phyloP scores from a whole-genome alignment of 2,113 vertebrate genomes.

The Furnarius figulus region DNA sequence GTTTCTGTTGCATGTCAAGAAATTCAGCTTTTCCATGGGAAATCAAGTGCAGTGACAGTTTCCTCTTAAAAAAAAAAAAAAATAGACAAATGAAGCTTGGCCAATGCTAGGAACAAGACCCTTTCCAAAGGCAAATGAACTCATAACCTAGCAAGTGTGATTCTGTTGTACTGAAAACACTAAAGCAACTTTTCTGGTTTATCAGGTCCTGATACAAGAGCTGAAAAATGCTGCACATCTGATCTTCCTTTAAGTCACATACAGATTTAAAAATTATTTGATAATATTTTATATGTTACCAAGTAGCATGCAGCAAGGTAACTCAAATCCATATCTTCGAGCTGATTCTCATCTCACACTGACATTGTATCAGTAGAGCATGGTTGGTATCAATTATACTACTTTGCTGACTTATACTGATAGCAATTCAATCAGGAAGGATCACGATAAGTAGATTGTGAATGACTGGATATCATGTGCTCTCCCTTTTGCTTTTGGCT shows the following conservation, averaged over 20 bases:
- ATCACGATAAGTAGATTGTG: not conserved
- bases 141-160: not conserved
- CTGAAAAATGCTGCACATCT: not conserved
- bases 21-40: not conserved
- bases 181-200: not conserved
- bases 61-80: not conserved
- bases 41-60: not conserved
- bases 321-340: not conserved
- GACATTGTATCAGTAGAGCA: not conserved
- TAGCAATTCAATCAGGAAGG: constrained; percentile 14
- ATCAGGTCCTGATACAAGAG: not conserved
- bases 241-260: not conserved
- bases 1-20: not conserved
- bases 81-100: not conserved
- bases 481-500: constrained; percentile 2
- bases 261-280: not conserved
- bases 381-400: not conserved
- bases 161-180: not conserved
- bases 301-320: not conserved
- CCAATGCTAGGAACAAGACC: not conserved
- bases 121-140: not conserved
- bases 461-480: not conserved
- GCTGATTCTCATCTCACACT: not conserved
- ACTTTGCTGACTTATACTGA: not conserved
- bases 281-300: not conserved